Percentiles rank a stretch among this genome's conserved stretches.
phyloP scores from a whole-genome alignment of 1,140 invertebrate species.

The Colletes latitarsis region DNA sequence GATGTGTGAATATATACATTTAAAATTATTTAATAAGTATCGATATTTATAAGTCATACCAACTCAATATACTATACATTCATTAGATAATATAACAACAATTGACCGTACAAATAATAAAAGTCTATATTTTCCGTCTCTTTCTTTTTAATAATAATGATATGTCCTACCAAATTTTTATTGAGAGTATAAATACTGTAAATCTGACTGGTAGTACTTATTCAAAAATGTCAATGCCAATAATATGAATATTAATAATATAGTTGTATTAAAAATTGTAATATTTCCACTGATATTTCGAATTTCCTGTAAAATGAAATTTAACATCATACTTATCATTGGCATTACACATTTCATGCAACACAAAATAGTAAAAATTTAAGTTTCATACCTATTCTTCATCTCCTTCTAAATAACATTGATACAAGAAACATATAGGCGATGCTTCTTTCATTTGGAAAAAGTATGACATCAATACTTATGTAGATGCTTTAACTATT shows the following conservation, averaged over 20 bases:
- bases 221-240: slow-evolving; percentile 12
- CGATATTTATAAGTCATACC: slow-evolving; percentile 8
- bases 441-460: slow-evolving; percentile 27
- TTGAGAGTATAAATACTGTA: slow-evolving; percentile 16
- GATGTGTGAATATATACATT: slow-evolving; percentile 10
- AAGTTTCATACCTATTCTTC: slow-evolving; percentile 48
- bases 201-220: slow-evolving; percentile 14
- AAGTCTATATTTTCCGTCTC: slow-evolving; percentile 11
- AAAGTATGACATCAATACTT: slow-evolving; percentile 42
- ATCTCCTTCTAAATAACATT: slow-evolving; percentile 35
- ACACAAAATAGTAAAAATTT: background rate
- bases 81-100: slow-evolving; percentile 27
- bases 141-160: slow-evolving; percentile 19
- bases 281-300: slow-evolving; percentile 33
- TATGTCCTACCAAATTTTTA: slow-evolving; percentile 26
- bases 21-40: background rate
- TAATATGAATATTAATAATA: slow-evolving; percentile 15
- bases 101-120: slow-evolving; percentile 10
- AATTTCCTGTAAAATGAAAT: slow-evolving; percentile 50
- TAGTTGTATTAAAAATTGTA: slow-evolving; percentile 35
- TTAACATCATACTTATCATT: slow-evolving; percentile 9
- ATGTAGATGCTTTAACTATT: slow-evolving; percentile 68
- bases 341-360: background rate
- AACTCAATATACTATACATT: slow-evolving; percentile 24
- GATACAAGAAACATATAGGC: slow-evolving; percentile 38